Conservation (phyloP, 2,113 vertebrate species). For the Pygoscelis antarcticus region DNA sequence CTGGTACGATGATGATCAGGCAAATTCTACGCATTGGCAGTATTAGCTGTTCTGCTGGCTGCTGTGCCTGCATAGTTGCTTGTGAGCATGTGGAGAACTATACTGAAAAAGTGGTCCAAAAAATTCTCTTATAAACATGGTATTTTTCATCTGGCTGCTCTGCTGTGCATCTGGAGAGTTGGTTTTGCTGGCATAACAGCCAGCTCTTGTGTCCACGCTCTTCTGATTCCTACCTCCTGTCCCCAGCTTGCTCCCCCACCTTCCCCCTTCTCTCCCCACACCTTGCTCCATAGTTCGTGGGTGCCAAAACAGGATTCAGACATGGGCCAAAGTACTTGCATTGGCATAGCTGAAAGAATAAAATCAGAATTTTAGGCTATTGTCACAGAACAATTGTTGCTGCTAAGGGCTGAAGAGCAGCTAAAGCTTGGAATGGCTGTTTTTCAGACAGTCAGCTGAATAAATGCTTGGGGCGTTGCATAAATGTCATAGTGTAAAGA, state of each 20-base stretch:
- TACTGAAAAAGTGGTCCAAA: background rate
- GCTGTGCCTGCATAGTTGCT: background rate
- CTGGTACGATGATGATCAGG: background rate
- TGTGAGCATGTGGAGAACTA: background rate
- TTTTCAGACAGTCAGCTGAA: background rate
- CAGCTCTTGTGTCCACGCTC: background rate
- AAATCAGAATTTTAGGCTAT: background rate
- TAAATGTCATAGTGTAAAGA: background rate
- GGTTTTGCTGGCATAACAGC: background rate
- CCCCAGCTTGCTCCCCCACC: background rate
- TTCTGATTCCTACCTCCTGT: background rate
- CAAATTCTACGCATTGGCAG: background rate
- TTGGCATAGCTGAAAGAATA: background rate
- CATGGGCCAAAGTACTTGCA: background rate
- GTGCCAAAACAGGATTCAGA: background rate
- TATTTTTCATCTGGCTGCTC: background rate
- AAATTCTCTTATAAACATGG: background rate
- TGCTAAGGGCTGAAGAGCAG: background rate
- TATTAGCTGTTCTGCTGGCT: background rate
- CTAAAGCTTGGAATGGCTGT: background rate
- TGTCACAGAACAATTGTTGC: background rate
- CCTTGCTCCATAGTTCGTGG: accelerated
- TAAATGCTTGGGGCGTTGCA: background rate
- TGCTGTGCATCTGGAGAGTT: background rate
- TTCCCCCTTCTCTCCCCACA: background rate